Conservation (phyloP, 2,888 invertebrate species). For the Incurvaria masculella region DNA sequence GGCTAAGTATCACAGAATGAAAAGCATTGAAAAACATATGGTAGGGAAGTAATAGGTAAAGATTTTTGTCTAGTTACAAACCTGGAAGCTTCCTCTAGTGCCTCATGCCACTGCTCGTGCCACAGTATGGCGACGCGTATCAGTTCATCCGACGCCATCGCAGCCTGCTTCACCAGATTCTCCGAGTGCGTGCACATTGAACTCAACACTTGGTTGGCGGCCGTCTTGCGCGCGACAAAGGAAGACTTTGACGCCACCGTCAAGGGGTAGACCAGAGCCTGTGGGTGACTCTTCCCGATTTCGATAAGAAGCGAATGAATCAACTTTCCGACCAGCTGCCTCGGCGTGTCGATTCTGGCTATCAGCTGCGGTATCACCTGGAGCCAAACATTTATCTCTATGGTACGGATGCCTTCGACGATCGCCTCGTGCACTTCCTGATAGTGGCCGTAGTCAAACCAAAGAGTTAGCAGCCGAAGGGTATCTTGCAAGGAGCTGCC, state of each 20-base stretch:
- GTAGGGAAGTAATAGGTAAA: too few relatives aligned
- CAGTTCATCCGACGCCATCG: constrained; percentile 95
- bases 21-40: too few relatives aligned
- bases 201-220: constrained; percentile 92
- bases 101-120: constrained; percentile 99
- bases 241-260: constrained; percentile 97
- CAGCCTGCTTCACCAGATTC: constrained; percentile 90
- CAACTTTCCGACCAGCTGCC: constrained; percentile 82
- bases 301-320: constrained; percentile 94
- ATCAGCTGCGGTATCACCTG: constrained; percentile 99
- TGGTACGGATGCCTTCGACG: constrained; percentile 85
- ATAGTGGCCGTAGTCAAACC: constrained; percentile 98
- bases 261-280: constrained; percentile 95
- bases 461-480: constrained; percentile 87
- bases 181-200: constrained; percentile 95
- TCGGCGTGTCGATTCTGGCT: constrained; percentile 93
- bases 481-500: constrained; percentile 96
- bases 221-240: constrained; percentile 76
- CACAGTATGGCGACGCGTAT: constrained; percentile 97
- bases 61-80: too few relatives aligned
- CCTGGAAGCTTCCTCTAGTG: constrained; percentile 86
- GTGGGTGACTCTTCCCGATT: constrained; percentile 97
- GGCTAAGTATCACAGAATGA: too few relatives aligned
- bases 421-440: constrained; percentile 93
- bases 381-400: constrained; percentile 98